Base-by-base conservation (phyloP, 1,140 invertebrate genomes). In the Papilio glaucus region DNA sequence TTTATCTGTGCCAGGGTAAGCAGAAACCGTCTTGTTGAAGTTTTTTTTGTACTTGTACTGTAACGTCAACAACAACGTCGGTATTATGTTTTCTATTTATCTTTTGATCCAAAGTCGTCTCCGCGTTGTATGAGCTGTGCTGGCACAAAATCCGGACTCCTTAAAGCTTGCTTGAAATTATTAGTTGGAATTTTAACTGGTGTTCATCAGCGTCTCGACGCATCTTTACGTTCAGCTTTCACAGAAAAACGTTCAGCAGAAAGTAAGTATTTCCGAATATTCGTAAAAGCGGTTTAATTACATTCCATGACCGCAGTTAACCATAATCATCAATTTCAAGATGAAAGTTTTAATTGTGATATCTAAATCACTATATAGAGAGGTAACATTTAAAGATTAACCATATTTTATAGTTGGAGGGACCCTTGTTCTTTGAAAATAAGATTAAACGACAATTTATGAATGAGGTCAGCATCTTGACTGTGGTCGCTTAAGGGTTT, bases 381-480 rank as follows among this genome's bases (percentile, higher is more conserved):
- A 73, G 71, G 75, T 79, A 79, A 79, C 77, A 73, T 80, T 81
- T 78, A 81, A 75, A 74, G 65, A 80, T 84, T 72, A 80, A 74
- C 73, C 77, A 72, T 80, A 81, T 83, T 87, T 82, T 86, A 87
- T 87, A 81, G 81, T 75, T 77, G 75, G 71, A 78, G 78, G 78
- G 82, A 84, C 82, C 80, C 80, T 81, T 80, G 83, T 75, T 87
- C 84, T 84, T 84, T 78, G 77, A 77, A 77, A 84, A 86, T 85
- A 82, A 88, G 81, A 88, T 86, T 90, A 88, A 90, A 88, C 88
- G 85, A 84, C 74, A 78, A 90, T 92, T 90, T 92, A 92, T 90
- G 89, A 90, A 90, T 88, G 90, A 87, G 90, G 89, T 91, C 90
- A 90, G 80, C 79, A 80, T 78, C 79, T 79, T 79, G 73, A 86